Evolutionary conservation across 2,888 invertebrate genomes (phyloP).

Genomic region (Sceliomorpha sp.): DNA sequence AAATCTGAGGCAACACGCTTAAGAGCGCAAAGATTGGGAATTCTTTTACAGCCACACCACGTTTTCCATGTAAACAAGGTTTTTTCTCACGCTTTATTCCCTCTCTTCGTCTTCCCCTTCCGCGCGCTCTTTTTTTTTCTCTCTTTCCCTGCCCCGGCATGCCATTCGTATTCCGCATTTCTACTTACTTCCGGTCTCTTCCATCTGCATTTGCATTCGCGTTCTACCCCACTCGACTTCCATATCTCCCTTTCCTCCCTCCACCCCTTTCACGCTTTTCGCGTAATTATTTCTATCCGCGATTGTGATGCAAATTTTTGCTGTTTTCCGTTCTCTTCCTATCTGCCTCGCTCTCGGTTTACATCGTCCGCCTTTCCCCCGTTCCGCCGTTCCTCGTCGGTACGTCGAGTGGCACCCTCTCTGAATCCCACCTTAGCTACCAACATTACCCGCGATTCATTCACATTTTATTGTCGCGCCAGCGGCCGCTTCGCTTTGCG

Average conservation of each 20-base stretch:
- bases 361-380: constrained; percentile 30
- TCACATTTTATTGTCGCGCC: constrained; percentile 62
- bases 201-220: constrained; percentile 57
- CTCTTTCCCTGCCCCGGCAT: constrained; percentile 22
- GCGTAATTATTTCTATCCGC: constrained; percentile 79
- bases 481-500: constrained; percentile 49
- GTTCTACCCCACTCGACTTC: constrained; percentile 28
- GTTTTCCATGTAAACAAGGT: constrained; percentile 42
- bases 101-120: too few relatives aligned
- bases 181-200: constrained; percentile 62
- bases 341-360: constrained; percentile 42
- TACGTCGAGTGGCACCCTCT: constrained; percentile 36
- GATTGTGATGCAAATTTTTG: constrained; percentile 80
- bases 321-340: constrained; percentile 60
- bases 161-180: constrained; percentile 62
- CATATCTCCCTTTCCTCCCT: constrained; percentile 31
- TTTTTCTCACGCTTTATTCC: constrained; percentile 18
- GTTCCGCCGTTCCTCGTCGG: constrained; percentile 18
- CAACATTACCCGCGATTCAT: constrained; percentile 56
- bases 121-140: constrained; percentile 13
- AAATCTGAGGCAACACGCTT: constrained; percentile 26
- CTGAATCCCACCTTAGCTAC: constrained; percentile 38
- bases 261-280: constrained; percentile 68
- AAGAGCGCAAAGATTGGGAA: constrained; percentile 17
- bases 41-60: constrained; percentile 25